Base-by-base conservation (phyloP, 2,888 invertebrate genomes). In the Limnephilus auricula region DNA sequence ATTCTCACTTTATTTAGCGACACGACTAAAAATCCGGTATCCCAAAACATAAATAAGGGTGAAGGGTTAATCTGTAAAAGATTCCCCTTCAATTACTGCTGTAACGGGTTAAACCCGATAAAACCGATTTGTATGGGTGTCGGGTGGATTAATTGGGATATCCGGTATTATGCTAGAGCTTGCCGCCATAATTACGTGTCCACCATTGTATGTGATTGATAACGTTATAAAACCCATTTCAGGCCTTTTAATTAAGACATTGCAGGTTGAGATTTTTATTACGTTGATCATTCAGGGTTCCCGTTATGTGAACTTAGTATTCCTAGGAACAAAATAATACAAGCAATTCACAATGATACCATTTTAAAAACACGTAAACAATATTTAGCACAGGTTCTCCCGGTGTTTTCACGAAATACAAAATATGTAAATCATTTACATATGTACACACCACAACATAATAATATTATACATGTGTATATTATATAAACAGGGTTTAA, bases 1-100 rank as follows among this genome's bases (percentile, higher is more conserved):
- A 86, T 86, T 50, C 65, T 31, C 45, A 30, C 40, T 85, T 50
- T 86, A 86, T 86, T 86, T 65, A 50, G 86, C n/a, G 31, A 86
- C 86, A 86, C 50, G 86, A 50, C 86, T 86, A 86, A 86, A 86
- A 86, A 86, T 86, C 86, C 50, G 89, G 34, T 65, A 25, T 65
- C 89, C 31, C 25, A 40, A 79, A 89, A 89, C 40, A 89, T 89
- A 89, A 89, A 89, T 78, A 89, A 89, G 79, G 89, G 79, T 79
- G 89, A 89, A 79, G 89, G 79, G 89, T 89, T 89, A 89, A 89
- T 89, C 89, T 79, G 89, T 79, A 79, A 89, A 89, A 89, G 89
- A 89, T 79, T 89, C 89, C 79, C 89, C 89, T 89, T 89, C 89
- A 89, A 89, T 89, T 89, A 89, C 89, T 89, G 79, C 37, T 34